Evolutionary conservation across 2,797 vertebrate species (phyloP), one percentile per base, ranked within the genome.

Genomic region (Myotis pilosus): DNA sequence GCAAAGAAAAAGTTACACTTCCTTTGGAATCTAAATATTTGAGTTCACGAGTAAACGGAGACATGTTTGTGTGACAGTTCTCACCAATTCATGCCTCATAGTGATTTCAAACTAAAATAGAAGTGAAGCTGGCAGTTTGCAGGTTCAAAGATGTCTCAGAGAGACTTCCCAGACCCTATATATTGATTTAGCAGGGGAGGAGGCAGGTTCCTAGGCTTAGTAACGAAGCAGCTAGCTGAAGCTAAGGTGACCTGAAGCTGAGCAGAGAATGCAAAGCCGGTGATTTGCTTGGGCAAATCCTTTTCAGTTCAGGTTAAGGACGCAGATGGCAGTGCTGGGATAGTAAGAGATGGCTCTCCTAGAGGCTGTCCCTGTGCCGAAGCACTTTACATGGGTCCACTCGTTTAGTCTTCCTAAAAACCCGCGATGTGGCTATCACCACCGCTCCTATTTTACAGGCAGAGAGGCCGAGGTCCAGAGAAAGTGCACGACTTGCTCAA

Each of bases 1-100:
- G 53, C 91, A 79, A 90, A 94, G 92, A 84, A 90, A 94, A 94
- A 75, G 60, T 81, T 49, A 33, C 75, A 86, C 72, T 94, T 97
- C 96, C 92, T 95, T 92, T 82, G 71, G 78, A 96, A 85, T 92
- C 94, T 92, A 96, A 97, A 96, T 97, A 95, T 94, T 95, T 96
- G 96, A 89, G 86, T 81, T 93, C 71, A 17, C 5, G 55, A 80
- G 92, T 96, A 96, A 96, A 95, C 44, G 17, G 84, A 95, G 91
- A 72, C 72, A 41, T 66, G 76, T 94, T 72, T 95, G 96, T 94
- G 75, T 84, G 92, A 95, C 94, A 95, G 78, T 82, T 97, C 88
- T 57, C 92, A 78, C 82, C 85, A 74, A 16, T 28, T 68, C 66
- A 28, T 36, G 72, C 62, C 13, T 51, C 69, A 69, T 25, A 68